Evolutionary conservation across 2,888 invertebrate genomes (phyloP), one percentile per base, ranked within the genome.

Genomic region (Hirtodrosophila confusa): DNA sequence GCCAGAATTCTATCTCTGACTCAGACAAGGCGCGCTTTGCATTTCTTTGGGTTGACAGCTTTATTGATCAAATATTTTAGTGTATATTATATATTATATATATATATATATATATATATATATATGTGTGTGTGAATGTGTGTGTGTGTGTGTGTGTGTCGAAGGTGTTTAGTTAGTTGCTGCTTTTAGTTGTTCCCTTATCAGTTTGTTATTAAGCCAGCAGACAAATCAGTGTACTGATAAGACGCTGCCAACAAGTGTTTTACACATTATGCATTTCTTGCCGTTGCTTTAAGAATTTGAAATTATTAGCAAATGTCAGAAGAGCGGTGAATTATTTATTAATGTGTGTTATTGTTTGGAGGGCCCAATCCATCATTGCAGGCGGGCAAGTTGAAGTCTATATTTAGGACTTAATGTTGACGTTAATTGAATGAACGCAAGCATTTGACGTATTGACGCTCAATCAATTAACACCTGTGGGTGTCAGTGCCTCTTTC

Each of bases 31-130:
- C 50, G 71, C 41, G 76, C 43, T 60, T 58, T 40, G 44, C 54
- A 53, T 45, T 72, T 75, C 54, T 51, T 69, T 56, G 51, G 31
- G 29, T 48, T 67, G 76, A 61, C 51, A 70, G 50, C 23, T 78
- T 74, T 80, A 80, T 80, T 80, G 80, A 86, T 86, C 80, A 80
- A 80, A 80, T 86, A 84, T 86, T 83, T 86, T 64, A 41, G 10
- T 39, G 37, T 36, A 51, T 40, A n/a, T 1, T 69, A 37, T 45
- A 23, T 64, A 24, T 17, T 54, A 53, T 61, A 43, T 40, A 9
- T 12, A 4, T 68, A 40, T 49, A 29, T 61, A 31, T 8, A n/a
- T 69, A 39, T 47, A 17, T 64, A 27, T 54, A 53, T 61, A 43
- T 40, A 9, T 23, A 4, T 65, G 45, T 49, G 33, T 63, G 24